Evolutionary conservation across 2,113 vertebrate genomes (phyloP).

Genomic region (Excalfactoria chinensis): DNA sequence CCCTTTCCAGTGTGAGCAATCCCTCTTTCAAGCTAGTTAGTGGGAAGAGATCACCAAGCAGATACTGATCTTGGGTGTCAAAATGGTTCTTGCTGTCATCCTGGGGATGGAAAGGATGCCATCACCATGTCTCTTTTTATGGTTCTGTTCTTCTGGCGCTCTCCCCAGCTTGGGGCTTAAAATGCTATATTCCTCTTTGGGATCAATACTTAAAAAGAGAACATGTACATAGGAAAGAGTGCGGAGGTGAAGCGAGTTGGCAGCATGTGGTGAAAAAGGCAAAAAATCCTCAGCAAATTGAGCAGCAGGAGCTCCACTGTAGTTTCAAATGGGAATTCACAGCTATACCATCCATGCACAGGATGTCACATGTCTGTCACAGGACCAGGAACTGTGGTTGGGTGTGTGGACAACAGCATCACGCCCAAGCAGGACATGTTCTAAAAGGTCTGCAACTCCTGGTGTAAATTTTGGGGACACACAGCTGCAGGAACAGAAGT

Average conservation of each 20-base stretch:
- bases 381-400: background rate
- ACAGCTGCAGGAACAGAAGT: slow-evolving; percentile 1
- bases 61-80: background rate
- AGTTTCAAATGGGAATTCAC: background rate
- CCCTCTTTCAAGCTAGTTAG: background rate
- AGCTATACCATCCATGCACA: background rate
- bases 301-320: background rate
- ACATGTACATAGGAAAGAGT: background rate
- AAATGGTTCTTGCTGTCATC: background rate
- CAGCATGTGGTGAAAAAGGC: background rate
- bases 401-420: background rate
- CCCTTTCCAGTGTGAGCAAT: background rate
- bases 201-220: background rate
- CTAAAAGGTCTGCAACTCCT: slow-evolving; percentile 1
- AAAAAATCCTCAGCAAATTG: background rate
- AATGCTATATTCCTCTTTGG: background rate
- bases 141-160: background rate
- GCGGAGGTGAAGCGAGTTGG: background rate
- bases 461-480: background rate
- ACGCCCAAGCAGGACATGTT: background rate
- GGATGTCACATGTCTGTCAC: accelerated
- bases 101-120: background rate
- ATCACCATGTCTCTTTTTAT: background rate
- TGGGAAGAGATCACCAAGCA: background rate
- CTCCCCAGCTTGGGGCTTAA: background rate